Base-by-base conservation (phyloP, 2,797 vertebrate genomes). In the Tenualosa thibaudeaui region DNA sequence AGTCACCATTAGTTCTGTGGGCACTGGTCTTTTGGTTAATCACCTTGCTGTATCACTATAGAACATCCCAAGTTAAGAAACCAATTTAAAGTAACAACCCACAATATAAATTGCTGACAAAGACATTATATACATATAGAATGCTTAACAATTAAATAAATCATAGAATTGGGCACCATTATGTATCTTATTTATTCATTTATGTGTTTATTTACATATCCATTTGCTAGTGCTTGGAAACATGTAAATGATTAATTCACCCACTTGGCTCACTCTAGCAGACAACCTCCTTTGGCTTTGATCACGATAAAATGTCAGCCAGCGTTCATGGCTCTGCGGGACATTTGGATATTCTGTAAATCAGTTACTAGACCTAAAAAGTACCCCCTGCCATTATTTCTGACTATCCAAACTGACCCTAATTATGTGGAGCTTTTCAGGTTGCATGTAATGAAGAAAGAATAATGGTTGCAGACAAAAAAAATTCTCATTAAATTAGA, bases 391-490 rank as follows among this genome's bases (percentile, higher is more conserved):
- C 40, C 40, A 78, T 78, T 78, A 78, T 78, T 78, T 78, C 71
- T 78, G 37, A 46, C 46, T 78, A 78, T 78, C 7, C 13, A 22
- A 22, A 78, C 71, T 43, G 71, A 78, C 71, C 71, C 71, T 78
- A 78, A 78, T 78, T 78, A 78, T 78, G 71, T 19, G 6, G 37
- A 46, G 71, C 71, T n/a, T 78, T 78, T 78, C 17, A 78, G 71
- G 40, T 78, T 5, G 17, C 37, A 10, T 46, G 43, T 46, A 78
- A 78, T 78, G 19, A 78, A 46, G 71, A 22, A 78, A 46, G 71
- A 78, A 40, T 78, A 78, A 78, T 78, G 71, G 40, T 43, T 15
- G 40, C 24, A 17, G 68, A 75, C 31, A 15, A 12, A 68, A 37
- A 68, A 31, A 15, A 17, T 19, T 22, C 37, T 78, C 37, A 9